Percentiles rank a stretch among this genome's conserved stretches.
Evolutionary conservation across 2,888 invertebrate species (phyloP).

Genomic region (Drosophila parthenogenetica): DNA sequence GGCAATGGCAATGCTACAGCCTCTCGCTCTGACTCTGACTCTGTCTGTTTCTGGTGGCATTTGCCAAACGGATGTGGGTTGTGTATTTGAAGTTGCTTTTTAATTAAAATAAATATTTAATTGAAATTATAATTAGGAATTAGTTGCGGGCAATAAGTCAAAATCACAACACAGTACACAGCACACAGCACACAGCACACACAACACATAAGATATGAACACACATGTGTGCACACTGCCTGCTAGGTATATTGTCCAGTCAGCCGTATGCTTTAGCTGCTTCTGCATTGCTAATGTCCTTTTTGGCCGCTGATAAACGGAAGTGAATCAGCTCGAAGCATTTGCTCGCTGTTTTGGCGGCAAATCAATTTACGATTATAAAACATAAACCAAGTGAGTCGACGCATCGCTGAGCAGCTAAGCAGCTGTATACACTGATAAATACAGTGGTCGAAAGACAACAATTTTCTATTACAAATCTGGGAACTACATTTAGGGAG

Average conservation of each 20-base stretch:
- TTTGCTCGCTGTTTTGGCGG: conserved; percentile 23
- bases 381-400: conserved; percentile 41
- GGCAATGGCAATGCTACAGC: too few relatives aligned
- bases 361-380: conserved; percentile 67
- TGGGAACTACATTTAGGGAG: too few relatives aligned
- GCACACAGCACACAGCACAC: not conserved
- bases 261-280: conserved; percentile 18
- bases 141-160: conserved; percentile 70
- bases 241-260: conserved; percentile 23
- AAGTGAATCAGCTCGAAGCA: conserved; percentile 6
- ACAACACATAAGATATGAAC: not conserved
- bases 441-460: not conserved
- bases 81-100: conserved; percentile 74
- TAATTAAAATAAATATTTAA: conserved; percentile 81
- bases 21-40: too few relatives aligned
- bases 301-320: conserved; percentile 1
- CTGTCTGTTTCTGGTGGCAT: conserved; percentile 13
- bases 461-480: too few relatives aligned
- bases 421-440: not conserved
- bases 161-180: conserved; percentile 32
- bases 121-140: conserved; percentile 73
- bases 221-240: not conserved
- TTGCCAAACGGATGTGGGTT: conserved; percentile 53
- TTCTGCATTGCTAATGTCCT: conserved; percentile 45
- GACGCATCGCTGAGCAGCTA: conserved; percentile 29